These are phyloP conservation scores for Cettia cetti DNA, from an alignment of 2,113 vertebrate genomes.

Conservation along the genomic window DNA sequence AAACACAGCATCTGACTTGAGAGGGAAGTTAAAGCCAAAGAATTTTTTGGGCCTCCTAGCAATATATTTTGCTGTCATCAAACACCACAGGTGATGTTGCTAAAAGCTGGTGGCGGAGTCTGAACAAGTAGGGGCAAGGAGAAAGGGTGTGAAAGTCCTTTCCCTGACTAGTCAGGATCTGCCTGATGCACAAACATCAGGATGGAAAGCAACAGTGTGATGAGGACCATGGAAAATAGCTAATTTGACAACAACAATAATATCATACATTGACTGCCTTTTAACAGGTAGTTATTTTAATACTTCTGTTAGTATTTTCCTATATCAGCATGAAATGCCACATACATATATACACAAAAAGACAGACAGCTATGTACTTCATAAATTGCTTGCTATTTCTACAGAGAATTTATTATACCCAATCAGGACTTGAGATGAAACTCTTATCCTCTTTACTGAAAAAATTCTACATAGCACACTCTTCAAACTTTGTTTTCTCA, in stretches of 20 bases:
- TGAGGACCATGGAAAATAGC: not conserved
- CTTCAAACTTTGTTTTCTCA: constrained; percentile 67
- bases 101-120: not conserved
- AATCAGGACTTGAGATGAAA: not conserved
- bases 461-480: not conserved
- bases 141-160: constrained; percentile 14
- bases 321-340: not conserved
- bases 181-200: not conserved
- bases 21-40: not conserved
- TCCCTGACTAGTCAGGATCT: constrained; percentile 8
- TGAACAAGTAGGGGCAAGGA: constrained; percentile 34
- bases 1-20: not conserved
- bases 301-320: not conserved
- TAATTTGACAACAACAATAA: not conserved
- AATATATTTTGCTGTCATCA: constrained; percentile 45
- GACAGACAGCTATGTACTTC: not conserved
- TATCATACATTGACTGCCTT: not conserved
- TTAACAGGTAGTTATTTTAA: not conserved
- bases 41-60: constrained; percentile 37
- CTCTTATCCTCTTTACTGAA: not conserved
- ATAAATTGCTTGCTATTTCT: not conserved
- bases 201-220: not conserved
- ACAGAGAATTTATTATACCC: not conserved
- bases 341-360: not conserved
- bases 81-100: constrained; percentile 12